Evolutionary conservation across 2,888 invertebrate species (phyloP).

Genomic region (Amaurobius ferox): DNA sequence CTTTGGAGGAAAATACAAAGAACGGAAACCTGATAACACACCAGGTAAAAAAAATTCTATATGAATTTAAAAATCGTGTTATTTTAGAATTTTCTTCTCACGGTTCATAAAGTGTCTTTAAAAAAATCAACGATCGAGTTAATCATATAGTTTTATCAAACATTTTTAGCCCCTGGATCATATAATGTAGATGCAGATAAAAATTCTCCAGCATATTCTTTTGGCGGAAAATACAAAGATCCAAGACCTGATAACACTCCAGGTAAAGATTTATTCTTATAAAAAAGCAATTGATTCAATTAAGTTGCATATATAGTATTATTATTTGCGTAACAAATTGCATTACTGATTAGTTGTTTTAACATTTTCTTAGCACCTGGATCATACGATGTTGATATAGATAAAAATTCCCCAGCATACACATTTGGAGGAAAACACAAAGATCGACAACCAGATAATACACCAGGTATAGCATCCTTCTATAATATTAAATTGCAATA

Average conservation of each 20-base stretch:
- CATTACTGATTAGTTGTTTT: too few relatives aligned
- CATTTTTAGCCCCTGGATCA: conserved; percentile 26
- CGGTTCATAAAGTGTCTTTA: too few relatives aligned
- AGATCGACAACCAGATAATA: conserved; percentile 68
- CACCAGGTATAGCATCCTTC: conserved; percentile 59
- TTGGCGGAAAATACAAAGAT: conserved; percentile 82
- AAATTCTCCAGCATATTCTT: conserved; percentile 83
- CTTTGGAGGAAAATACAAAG: conserved; percentile 82
- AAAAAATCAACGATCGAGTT: too few relatives aligned
- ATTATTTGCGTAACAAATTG: too few relatives aligned
- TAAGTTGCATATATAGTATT: too few relatives aligned
- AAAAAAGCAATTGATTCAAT: too few relatives aligned
- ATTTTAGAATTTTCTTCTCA: too few relatives aligned
- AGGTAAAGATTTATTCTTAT: too few relatives aligned
- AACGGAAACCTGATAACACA: conserved; percentile 71
- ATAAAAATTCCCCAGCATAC: conserved; percentile 83
- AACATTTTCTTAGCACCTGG: conserved; percentile 81
- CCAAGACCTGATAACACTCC: conserved; percentile 72
- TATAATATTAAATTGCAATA: too few relatives aligned
- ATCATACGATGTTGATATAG: conserved; percentile 24
- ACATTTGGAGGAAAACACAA: conserved; percentile 83
- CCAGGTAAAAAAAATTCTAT: too few relatives aligned
- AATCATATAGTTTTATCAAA: too few relatives aligned
- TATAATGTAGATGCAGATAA: conserved; percentile 83
- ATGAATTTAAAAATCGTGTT: too few relatives aligned